These are phyloP conservation scores for Liodrosophila aerea DNA, from an alignment of 2,888 invertebrate genomes.

Conservation along the genomic window DNA sequence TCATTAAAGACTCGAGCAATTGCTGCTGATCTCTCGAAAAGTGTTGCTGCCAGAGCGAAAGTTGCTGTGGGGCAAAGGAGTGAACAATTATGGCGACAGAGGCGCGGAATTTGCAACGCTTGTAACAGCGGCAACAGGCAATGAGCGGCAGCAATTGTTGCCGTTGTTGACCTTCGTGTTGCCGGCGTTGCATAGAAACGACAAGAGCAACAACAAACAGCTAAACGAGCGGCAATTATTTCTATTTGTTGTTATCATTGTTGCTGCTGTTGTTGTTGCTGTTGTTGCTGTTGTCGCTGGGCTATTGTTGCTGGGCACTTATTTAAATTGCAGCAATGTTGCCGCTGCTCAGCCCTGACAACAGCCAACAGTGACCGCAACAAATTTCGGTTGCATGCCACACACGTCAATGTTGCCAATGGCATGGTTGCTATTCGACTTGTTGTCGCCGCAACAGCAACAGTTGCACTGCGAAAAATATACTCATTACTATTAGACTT, in stretches of 20 bases:
- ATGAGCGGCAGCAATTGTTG: conserved; percentile 38
- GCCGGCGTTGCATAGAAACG: conserved; percentile 60
- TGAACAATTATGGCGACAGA: conserved; percentile 74
- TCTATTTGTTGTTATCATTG: conserved; percentile 33
- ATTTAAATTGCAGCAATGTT: conserved; percentile 66
- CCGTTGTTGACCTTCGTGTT: conserved; percentile 61
- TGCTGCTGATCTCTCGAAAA: conserved; percentile 43
- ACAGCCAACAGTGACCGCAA: conserved; percentile 30
- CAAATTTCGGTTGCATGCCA: conserved; percentile 69
- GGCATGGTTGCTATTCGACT: conserved; percentile 3
- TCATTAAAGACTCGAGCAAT: conserved; percentile 64
- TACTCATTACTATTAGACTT: too few relatives aligned
- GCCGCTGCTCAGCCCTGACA: conserved; percentile 42
- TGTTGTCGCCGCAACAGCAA: conserved; percentile 20
- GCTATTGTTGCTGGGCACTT: conserved; percentile 59
- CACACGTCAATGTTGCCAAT: conserved; percentile 54
- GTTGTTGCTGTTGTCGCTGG: conserved; percentile 6
- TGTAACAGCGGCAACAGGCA: conserved; percentile 50
- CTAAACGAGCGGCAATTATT: conserved; percentile 64
- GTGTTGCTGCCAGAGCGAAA: conserved; percentile 34
- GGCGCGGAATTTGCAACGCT: conserved; percentile 71
- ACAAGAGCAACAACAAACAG: conserved; percentile 43
- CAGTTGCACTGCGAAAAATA: conserved; percentile 4
- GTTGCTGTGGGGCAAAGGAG: conserved; percentile 7
- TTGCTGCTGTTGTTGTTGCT: conserved; percentile 16